Evolutionary conservation across 2,113 vertebrate species (phyloP).

Genomic region (Plecturocebus donacophilus): DNA sequence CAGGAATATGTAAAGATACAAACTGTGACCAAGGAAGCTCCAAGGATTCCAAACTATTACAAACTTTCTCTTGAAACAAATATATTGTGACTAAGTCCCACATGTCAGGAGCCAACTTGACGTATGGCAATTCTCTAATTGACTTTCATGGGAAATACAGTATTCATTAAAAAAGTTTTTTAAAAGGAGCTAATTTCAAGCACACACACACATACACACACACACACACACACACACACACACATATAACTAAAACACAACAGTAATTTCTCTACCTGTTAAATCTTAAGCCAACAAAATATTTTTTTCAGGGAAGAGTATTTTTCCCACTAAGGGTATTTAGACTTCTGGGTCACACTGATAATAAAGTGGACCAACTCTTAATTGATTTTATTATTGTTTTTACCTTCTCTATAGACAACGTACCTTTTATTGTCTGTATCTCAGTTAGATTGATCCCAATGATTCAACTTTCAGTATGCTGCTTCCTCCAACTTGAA

Average conservation of each 20-base stretch:
- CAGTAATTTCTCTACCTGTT: neutral
- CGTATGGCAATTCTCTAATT: neutral
- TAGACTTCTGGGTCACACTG: neutral
- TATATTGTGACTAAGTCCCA: neutral
- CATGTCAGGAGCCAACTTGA: neutral
- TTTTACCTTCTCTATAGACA: neutral
- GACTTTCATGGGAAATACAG: neutral
- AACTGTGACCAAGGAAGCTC: neutral
- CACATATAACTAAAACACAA: neutral
- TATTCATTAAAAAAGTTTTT: neutral
- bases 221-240: neutral
- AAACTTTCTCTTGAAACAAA: neutral
- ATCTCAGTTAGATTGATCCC: neutral
- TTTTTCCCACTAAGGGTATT: slow-evolving; percentile 19
- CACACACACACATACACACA: too few species aligned
- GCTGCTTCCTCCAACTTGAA: neutral
- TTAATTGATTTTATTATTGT: neutral
- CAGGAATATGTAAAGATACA: neutral
- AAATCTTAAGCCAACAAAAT: neutral
- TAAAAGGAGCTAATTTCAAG: neutral
- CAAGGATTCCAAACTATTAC: neutral
- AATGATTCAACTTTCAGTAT: neutral
- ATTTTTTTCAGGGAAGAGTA: neutral
- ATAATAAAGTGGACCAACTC: neutral
- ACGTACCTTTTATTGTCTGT: neutral